A percentile compares a stretch with the other conserved stretches of the same genome.
Evolutionary conservation across 2,888 invertebrate genomes (phyloP).

Genomic region (Drosophila macrothrix): DNA sequence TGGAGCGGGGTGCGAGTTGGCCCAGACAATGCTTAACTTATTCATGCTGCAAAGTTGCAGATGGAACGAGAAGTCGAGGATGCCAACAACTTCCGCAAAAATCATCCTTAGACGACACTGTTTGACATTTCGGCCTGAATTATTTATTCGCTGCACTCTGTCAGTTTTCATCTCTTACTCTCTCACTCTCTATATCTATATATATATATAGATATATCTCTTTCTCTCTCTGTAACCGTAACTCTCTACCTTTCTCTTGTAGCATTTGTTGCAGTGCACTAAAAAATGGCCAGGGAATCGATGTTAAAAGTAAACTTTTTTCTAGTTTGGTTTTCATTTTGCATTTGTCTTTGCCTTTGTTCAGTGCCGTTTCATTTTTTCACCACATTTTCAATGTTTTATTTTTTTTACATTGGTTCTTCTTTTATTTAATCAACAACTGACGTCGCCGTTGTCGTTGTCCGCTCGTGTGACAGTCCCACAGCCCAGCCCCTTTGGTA

Average conservation of each 20-base stretch:
- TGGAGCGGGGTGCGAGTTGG: neutral
- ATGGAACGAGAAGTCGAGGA: conserved; percentile 28
- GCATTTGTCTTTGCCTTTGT: conserved; percentile 64
- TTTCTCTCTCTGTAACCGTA: neutral
- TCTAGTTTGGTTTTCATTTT: conserved; percentile 69
- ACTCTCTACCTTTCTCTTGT: conserved; percentile 5
- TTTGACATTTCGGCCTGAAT: conserved; percentile 81
- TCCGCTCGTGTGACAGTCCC: conserved; percentile 55
- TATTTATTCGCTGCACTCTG: conserved; percentile 77
- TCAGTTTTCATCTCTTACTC: conserved; percentile 24
- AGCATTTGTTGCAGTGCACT: conserved; percentile 46
- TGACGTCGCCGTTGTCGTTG: conserved; percentile 59
- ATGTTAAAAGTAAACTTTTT: conserved; percentile 70
- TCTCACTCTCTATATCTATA: neutral
- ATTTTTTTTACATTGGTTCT: conserved; percentile 23
- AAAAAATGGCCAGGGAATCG: conserved; percentile 65
- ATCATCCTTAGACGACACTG: conserved; percentile 79
- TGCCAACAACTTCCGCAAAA: conserved; percentile 76
- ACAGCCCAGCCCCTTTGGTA: conserved; percentile 2
- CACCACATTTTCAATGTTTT: neutral
- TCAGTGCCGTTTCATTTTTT: conserved; percentile 17
- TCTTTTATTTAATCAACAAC: conserved; percentile 78
- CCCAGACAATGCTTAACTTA: conserved; percentile 77
- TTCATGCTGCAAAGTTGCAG: conserved; percentile 75
- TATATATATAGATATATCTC: neutral